A percentile compares a stretch with the other conserved stretches of the same genome.
phyloP scores from a whole-genome alignment of 2,797 vertebrate genomes.

The Tragopan temminckii region DNA sequence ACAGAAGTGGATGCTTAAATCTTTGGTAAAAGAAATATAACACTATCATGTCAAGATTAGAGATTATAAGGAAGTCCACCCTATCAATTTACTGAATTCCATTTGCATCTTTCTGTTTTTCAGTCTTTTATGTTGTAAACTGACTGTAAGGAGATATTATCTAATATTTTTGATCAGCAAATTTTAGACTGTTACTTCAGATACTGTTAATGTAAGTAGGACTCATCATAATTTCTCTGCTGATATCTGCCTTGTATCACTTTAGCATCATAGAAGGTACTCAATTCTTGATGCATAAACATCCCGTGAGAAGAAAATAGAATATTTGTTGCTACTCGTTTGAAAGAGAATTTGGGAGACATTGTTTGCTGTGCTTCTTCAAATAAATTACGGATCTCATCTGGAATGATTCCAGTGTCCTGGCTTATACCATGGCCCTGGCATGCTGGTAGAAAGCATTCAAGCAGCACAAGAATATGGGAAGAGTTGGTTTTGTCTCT shows the following conservation, averaged over 20 bases:
- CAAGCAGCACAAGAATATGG: not conserved
- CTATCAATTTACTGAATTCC: not conserved
- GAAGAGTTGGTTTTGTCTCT: not conserved
- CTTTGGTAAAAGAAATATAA: not conserved
- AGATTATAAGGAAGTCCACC: not conserved
- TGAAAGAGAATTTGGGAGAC: conserved; percentile 27
- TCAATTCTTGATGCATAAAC: not conserved
- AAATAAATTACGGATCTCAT: conserved; percentile 1
- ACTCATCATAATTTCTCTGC: not conserved
- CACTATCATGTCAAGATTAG: not conserved
- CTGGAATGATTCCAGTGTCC: not conserved
- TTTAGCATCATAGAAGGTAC: not conserved
- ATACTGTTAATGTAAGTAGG: not conserved
- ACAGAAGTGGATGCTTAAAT: not conserved
- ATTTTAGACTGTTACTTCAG: not conserved
- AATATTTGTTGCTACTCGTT: conserved; percentile 8
- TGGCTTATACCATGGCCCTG: not conserved
- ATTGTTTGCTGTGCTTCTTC: not conserved
- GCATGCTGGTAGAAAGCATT: rapidly evolving
- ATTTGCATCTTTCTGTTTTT: not conserved
- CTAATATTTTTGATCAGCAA: not conserved
- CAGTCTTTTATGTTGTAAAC: not conserved
- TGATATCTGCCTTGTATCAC: conserved; percentile 8
- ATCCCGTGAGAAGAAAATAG: conserved; percentile 5
- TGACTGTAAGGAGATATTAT: not conserved